Base-by-base conservation (phyloP, 2,888 invertebrate genomes). In the Lamellibrachia columna region DNA sequence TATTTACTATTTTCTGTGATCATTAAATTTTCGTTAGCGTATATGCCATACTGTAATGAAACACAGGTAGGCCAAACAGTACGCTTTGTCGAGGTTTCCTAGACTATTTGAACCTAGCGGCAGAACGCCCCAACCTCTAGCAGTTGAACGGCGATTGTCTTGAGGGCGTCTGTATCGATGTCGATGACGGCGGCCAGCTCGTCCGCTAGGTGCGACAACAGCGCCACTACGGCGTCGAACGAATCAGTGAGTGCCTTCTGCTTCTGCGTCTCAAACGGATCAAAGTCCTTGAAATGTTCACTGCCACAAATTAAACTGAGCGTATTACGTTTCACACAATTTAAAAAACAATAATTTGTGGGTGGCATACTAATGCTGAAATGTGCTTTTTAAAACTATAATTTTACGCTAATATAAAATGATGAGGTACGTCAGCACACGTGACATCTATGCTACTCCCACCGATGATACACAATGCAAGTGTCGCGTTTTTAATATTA, bases 211-310 rank as follows among this genome's bases (percentile, higher is more conserved):
- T 75, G 75, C 75, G 75, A 22, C 75, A 75, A 6, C 22, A 75
- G 75, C 22, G 75, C 75, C 22, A 75, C 75, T 15, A 93, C 60
- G 53, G 92, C 90, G 40, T 92, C 90, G 91, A 93, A 58, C 8
- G 92, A 91, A 11, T 58, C n/a, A 28, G 52, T 75, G 22, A 92
- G 53, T 15, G 93, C 93, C 7, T 40, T n/a, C 53, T 91, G 53
- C 91, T 93, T 93, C 90, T 92, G 93, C 11, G 9, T 90, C 53
- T 91, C 52, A 60, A 93, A 93, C 52, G 93, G 7, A 95, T 94
- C 52, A 95, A 95, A 52, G 75, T 75, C 75, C 75, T 75, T 75
- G 75, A 75, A 75, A n/a, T 75, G 75, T 75, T 75, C 75, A 75
- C 75, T 75, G 75, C 75, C 22, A 75, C 75, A 55, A 7, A 9